These are phyloP conservation scores for Rotaria macrura DNA, from an alignment of 2,888 invertebrate species.

Conservation along the genomic window DNA sequence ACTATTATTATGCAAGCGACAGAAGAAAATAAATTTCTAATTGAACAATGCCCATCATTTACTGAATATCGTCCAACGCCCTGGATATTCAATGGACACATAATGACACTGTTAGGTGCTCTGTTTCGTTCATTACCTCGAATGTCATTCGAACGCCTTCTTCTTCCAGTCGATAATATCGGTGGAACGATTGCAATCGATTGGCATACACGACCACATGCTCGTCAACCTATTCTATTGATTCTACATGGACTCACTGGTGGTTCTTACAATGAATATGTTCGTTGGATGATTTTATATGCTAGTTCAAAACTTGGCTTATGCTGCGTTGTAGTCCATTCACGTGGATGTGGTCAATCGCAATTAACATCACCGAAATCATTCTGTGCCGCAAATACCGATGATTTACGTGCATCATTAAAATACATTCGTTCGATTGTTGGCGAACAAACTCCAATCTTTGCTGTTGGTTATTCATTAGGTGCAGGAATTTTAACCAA, in stretches of 20 bases:
- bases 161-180: slow-evolving; percentile 20
- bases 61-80: slow-evolving; percentile 29
- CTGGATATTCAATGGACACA: slow-evolving; percentile 25
- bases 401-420: slow-evolving; percentile 25
- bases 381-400: slow-evolving; percentile 26
- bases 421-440: slow-evolving; percentile 26
- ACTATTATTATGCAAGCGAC: background rate
- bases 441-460: slow-evolving; percentile 21
- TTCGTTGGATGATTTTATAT: slow-evolving; percentile 26
- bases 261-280: slow-evolving; percentile 24
- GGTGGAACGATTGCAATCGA: slow-evolving; percentile 32
- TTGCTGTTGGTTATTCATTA: slow-evolving; percentile 31
- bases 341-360: slow-evolving; percentile 24
- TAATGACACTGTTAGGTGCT: slow-evolving; percentile 25
- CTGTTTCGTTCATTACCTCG: slow-evolving; percentile 16
- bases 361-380: slow-evolving; percentile 31
- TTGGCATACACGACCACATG: slow-evolving; percentile 15
- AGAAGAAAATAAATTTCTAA: background rate
- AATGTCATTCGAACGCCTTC: background rate
- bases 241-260: slow-evolving; percentile 33
- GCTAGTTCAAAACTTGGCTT: slow-evolving; percentile 13
- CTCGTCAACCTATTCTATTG: slow-evolving; percentile 15
- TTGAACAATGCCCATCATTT: background rate
- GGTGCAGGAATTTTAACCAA: slow-evolving; percentile 29
- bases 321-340: slow-evolving; percentile 27